Conservation (phyloP, 2,888 invertebrate species). For the Nasonovia ribisnigri region DNA sequence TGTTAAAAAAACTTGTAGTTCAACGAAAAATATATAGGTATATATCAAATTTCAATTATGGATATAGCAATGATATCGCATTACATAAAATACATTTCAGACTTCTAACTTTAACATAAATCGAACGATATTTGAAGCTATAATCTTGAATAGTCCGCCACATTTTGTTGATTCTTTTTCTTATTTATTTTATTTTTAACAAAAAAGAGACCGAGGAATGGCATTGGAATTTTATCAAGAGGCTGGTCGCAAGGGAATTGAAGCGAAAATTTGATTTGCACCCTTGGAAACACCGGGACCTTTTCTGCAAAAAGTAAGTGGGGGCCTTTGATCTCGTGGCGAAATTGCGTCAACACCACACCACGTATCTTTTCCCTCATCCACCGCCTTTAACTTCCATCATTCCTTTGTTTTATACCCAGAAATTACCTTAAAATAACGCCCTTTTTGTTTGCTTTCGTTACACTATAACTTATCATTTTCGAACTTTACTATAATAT, state of each 20-base stretch:
- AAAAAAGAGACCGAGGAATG: constrained; percentile 22
- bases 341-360: constrained; percentile 65
- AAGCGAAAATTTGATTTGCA: constrained; percentile 69
- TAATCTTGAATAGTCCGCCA: background rate
- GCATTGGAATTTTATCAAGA: constrained; percentile 60
- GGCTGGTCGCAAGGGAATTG: constrained; percentile 65
- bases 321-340: constrained; percentile 58
- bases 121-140: constrained; percentile 42
- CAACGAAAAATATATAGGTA: background rate
- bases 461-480: constrained; percentile 14
- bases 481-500: background rate
- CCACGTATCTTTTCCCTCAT: background rate
- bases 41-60: constrained; percentile 44
- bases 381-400: constrained; percentile 17
- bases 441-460: constrained; percentile 57
- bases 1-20: background rate
- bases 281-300: constrained; percentile 65
- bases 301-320: constrained; percentile 52
- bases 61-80: background rate
- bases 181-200: constrained; percentile 34
- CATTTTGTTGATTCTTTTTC: constrained; percentile 34
- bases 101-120: constrained; percentile 24
- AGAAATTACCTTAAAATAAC: constrained; percentile 64
- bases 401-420: constrained; percentile 57
- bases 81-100: background rate